phyloP scores from a whole-genome alignment of 2,113 vertebrate genomes.

The Nymphicus hollandicus region DNA sequence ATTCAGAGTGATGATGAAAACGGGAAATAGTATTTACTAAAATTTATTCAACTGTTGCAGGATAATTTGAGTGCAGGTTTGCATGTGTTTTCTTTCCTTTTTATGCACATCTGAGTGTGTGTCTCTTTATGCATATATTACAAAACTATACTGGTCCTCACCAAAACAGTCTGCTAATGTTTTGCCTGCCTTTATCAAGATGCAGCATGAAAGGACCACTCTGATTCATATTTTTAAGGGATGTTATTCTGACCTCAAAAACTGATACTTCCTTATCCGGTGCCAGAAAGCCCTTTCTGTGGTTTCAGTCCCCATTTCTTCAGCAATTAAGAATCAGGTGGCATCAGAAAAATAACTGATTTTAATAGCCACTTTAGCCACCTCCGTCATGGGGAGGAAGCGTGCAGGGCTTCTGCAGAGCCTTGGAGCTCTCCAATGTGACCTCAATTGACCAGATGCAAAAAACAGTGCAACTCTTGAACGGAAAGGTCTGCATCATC shows the following conservation, averaged over 20 bases:
- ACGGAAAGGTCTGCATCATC: constrained; percentile 17
- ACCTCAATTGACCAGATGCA: background rate
- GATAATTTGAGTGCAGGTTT: background rate
- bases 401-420: background rate
- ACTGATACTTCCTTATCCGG: background rate
- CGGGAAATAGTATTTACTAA: background rate
- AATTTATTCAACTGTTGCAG: background rate
- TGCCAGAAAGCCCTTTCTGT: constrained; percentile 33
- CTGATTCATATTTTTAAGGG: background rate
- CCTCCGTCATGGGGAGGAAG: background rate
- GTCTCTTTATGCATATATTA: background rate
- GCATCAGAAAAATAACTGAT: background rate
- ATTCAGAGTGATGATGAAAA: background rate
- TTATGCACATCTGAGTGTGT: background rate
- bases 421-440: background rate
- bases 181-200: background rate
- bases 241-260: constrained; percentile 22
- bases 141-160: background rate
- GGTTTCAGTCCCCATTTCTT: background rate
- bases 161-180: background rate
- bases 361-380: constrained; percentile 23
- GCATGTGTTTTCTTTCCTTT: background rate
- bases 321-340: constrained; percentile 33
- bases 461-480: background rate
- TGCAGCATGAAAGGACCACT: background rate